phyloP scores from a whole-genome alignment of 2,113 vertebrate genomes.

The Marmota flaviventris region DNA sequence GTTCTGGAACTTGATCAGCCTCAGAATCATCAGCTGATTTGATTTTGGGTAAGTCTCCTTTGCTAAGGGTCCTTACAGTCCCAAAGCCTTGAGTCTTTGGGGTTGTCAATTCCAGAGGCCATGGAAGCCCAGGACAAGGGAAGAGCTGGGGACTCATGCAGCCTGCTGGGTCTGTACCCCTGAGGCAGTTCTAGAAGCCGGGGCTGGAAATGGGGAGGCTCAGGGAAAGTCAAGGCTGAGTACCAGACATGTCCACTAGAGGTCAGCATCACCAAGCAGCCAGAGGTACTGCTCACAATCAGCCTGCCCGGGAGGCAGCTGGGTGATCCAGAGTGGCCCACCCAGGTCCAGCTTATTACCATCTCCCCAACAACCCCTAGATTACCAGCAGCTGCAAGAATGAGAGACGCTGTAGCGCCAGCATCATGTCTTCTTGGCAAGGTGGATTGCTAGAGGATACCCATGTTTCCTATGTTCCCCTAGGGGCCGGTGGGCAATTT shows the following conservation, averaged over 20 bases:
- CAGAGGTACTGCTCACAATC: rapidly evolving
- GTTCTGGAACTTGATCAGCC: too few relatives aligned
- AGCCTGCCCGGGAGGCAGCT: not conserved
- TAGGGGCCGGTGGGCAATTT: not conserved
- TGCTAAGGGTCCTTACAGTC: not conserved
- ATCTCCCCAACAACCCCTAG: too few relatives aligned
- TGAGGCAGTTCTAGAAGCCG: not conserved
- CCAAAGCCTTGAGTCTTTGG: not conserved
- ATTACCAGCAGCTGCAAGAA: too few relatives aligned
- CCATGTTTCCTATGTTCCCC: not conserved
- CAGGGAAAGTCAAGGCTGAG: not conserved
- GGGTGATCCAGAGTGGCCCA: not conserved
- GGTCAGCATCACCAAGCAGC: constrained; percentile 56
- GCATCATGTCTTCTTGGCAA: not conserved
- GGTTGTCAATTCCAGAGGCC: not conserved
- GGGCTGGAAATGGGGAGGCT: rapidly evolving
- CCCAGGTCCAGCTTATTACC: not conserved
- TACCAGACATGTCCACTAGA: constrained; percentile 47
- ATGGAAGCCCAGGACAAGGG: not conserved
- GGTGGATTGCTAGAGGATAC: not conserved
- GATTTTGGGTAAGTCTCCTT: not conserved
- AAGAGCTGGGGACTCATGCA: not conserved
- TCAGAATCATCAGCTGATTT: not conserved
- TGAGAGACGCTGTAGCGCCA: not conserved
- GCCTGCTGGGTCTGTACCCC: not conserved